Evolutionary conservation across 2,888 invertebrate species (phyloP), one percentile per base, ranked within the genome.

Genomic region (Pammene fasciana): DNA sequence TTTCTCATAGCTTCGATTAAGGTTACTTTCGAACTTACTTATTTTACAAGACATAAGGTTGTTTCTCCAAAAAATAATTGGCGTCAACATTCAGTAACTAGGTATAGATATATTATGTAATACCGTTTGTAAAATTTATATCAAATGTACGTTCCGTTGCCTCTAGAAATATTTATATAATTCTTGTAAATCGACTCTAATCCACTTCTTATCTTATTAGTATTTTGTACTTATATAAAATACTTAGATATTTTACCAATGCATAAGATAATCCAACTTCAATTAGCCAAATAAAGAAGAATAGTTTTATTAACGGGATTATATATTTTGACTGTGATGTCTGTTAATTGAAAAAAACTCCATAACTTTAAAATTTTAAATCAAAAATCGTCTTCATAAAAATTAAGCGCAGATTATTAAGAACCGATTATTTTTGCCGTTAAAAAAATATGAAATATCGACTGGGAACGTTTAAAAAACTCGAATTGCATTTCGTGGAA

Each of bases 381-480:
- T n/a, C 38, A 52, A 62, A 41, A 62, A 41, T 18, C 50, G 62
- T 50, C n/a, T 62, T 9, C 62, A 62, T 62, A 62, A 62, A 65
- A 68, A 68, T 59, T 64, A 64, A 67, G 41, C 75, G 71, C 73
- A 81, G 82, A 83, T 83, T 79, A 77, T 79, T 76, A 76, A 79
- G 75, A 77, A 79, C 16, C 45, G 82, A 85, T 84, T 79, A 78
- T 73, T 68, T 61, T 67, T 72, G 75, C 83, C 78, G 82, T 82
- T 82, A 79, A 71, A 62, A n/a, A 70, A 74, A 79, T 76, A 80
- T 81, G 78, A 78, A 82, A 81, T 78, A 82, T 81, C 78, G 80
- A 78, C 79, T 81, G 80, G 79, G 76, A 85, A 84, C 64, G 75
- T 80, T 82, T 72, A 82, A 85, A 18, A 86, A 86, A 86, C 67